A percentile compares a stretch with the other conserved stretches of the same genome.
Conservation (phyloP, 2,888 invertebrate genomes). For the Nemapogon koenigi region DNA sequence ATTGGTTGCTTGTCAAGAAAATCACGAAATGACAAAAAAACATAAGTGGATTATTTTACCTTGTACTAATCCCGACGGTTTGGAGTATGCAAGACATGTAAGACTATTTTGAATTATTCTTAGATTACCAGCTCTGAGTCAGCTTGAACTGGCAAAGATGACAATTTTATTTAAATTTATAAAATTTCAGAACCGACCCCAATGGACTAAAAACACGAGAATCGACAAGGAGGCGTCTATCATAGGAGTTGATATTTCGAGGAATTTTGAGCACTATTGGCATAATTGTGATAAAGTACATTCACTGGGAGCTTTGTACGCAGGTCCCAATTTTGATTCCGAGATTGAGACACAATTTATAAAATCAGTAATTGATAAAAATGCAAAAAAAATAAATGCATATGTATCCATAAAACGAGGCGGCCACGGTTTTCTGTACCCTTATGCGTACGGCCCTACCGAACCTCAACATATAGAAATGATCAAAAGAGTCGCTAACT, state of each 20-base stretch:
- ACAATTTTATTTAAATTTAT: too few relatives aligned
- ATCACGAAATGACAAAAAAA: conserved; percentile 28
- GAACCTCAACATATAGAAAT: conserved; percentile 14
- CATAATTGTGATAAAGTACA: conserved; percentile 24
- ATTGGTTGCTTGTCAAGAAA: conserved; percentile 38
- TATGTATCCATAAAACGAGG: conserved; percentile 78
- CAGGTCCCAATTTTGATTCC: conserved; percentile 65
- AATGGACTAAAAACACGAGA: background rate
- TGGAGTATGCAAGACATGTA: conserved; percentile 38
- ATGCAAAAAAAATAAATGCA: conserved; percentile 55
- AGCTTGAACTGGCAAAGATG: background rate
- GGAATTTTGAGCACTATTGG: conserved; percentile 44
- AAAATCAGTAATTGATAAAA: conserved; percentile 54
- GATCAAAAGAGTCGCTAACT: conserved; percentile 25
- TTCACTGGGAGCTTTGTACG: conserved; percentile 42
- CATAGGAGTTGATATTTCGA: conserved; percentile 38
- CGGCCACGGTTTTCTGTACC: conserved; percentile 70
- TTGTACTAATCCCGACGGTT: conserved; percentile 43
- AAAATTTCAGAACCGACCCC: background rate
- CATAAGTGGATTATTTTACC: conserved; percentile 44
- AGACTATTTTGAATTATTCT: conserved; percentile 16
- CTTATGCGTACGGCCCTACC: conserved; percentile 60
- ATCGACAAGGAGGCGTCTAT: background rate
- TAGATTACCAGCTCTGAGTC: background rate
- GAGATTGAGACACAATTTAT: conserved; percentile 70